Percentiles rank a stretch among this genome's conserved stretches.
phyloP scores from a whole-genome alignment of 2,797 vertebrate species.

The Falco rusticolus region DNA sequence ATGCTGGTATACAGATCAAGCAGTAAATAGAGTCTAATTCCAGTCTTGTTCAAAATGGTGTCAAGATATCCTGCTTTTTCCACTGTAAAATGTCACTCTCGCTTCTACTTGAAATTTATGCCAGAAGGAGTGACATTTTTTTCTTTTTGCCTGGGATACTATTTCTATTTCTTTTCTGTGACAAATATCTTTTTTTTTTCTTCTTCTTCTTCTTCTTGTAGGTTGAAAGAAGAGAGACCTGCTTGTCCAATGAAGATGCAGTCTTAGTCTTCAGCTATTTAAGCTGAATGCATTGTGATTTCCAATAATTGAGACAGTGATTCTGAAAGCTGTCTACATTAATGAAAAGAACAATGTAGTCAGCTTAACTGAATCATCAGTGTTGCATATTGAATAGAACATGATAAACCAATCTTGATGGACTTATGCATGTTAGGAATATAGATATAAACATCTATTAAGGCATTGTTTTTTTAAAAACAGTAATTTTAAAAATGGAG shows the following conservation, averaged over 20 bases:
- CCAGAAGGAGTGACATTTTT: neutral
- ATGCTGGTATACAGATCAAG: neutral
- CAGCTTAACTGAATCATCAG: slow-evolving; percentile 98
- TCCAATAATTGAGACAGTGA: slow-evolving; percentile 99
- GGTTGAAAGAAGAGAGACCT: slow-evolving; percentile 80
- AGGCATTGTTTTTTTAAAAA: slow-evolving; percentile 71
- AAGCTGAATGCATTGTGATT: slow-evolving; percentile 99
- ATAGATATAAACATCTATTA: slow-evolving; percentile 74
- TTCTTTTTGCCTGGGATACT: neutral
- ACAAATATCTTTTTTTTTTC: neutral
- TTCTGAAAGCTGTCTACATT: slow-evolving; percentile 99
- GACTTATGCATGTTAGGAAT: slow-evolving; percentile 86
- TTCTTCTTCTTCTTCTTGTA: slow-evolving; percentile 56
- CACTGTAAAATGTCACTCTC: neutral
- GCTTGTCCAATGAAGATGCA: slow-evolving; percentile 84
- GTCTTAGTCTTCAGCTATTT: slow-evolving; percentile 86
- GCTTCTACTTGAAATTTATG: neutral
- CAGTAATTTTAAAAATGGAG: slow-evolving; percentile 86
- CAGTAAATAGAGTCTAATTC: neutral
- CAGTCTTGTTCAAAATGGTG: neutral
- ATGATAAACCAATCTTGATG: slow-evolving; percentile 77
- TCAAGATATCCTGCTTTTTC: neutral
- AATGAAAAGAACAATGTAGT: slow-evolving; percentile 99
- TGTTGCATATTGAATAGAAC: slow-evolving; percentile 80
- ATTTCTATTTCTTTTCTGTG: slow-evolving; percentile 7